These are phyloP conservation scores for Ellobius talpinus DNA, from an alignment of 2,113 vertebrate genomes.

Conservation along the genomic window DNA sequence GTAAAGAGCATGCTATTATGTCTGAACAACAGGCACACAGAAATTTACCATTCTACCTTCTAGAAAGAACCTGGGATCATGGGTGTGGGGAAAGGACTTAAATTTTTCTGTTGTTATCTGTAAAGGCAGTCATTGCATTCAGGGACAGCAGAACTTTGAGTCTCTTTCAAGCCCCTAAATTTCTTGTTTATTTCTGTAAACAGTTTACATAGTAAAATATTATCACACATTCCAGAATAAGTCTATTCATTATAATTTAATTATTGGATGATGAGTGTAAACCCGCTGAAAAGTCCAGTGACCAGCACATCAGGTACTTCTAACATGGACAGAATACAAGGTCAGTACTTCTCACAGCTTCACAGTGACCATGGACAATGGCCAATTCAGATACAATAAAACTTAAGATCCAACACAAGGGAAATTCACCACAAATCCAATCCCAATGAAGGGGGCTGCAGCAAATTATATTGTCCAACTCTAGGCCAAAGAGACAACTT, in stretches of 20 bases:
- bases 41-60: slow-evolving; percentile 69
- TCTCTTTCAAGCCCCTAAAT: slow-evolving; percentile 83
- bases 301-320: slow-evolving; percentile 52
- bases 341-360: slow-evolving; percentile 8
- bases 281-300: slow-evolving; percentile 67
- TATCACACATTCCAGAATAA: slow-evolving; percentile 82
- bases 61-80: slow-evolving; percentile 69
- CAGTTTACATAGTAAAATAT: slow-evolving; percentile 84
- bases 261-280: slow-evolving; percentile 80
- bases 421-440: not conserved
- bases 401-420: not conserved
- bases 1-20: not conserved
- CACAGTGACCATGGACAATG: not conserved
- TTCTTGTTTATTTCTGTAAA: slow-evolving; percentile 85
- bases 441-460: not conserved
- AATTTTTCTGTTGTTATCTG: slow-evolving; percentile 68
- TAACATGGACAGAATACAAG: slow-evolving; percentile 23
- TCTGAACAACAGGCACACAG: not conserved
- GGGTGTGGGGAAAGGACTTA: slow-evolving; percentile 28
- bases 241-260: slow-evolving; percentile 85
- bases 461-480: not conserved
- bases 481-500: not conserved
- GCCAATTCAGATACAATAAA: slow-evolving; percentile 10
- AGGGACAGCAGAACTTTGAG: slow-evolving; percentile 80
- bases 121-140: slow-evolving; percentile 82